Conservation (phyloP, 2,113 vertebrate genomes). For the Sander lucioperca region DNA sequence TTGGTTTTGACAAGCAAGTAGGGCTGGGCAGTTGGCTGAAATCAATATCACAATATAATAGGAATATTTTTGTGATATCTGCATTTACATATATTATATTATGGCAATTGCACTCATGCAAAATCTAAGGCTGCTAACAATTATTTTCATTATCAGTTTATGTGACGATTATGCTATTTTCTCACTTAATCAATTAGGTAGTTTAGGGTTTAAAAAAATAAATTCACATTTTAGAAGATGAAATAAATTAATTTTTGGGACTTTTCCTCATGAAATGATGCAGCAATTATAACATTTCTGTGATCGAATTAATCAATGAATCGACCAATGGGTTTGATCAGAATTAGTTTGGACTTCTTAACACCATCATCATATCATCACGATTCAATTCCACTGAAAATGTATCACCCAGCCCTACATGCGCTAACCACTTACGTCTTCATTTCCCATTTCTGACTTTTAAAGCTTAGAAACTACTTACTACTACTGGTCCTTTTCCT, state of each 20-base stretch:
- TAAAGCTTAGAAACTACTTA: slow-evolving; percentile 20
- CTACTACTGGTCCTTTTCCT: slow-evolving; percentile 13
- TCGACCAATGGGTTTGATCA: background rate
- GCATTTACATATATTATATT: background rate
- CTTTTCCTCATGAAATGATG: background rate
- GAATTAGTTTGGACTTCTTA: background rate
- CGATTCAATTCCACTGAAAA: background rate
- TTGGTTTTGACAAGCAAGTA: slow-evolving; percentile 18
- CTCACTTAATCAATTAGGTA: background rate
- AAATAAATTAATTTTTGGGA: background rate
- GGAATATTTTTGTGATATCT: background rate
- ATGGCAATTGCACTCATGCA: background rate
- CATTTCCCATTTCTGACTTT: background rate
- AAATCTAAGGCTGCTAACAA: background rate
- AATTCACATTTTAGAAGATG: background rate
- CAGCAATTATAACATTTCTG: background rate
- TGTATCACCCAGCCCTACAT: background rate
- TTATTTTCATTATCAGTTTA: background rate
- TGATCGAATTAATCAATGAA: background rate
- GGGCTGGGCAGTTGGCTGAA: background rate
- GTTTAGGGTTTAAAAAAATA: background rate
- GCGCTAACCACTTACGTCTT: background rate
- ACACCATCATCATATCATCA: background rate
- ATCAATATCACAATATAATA: background rate
- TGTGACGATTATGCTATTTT: background rate